phyloP scores from a whole-genome alignment of 2,113 vertebrate species.

The Mormyrus iriodes region DNA sequence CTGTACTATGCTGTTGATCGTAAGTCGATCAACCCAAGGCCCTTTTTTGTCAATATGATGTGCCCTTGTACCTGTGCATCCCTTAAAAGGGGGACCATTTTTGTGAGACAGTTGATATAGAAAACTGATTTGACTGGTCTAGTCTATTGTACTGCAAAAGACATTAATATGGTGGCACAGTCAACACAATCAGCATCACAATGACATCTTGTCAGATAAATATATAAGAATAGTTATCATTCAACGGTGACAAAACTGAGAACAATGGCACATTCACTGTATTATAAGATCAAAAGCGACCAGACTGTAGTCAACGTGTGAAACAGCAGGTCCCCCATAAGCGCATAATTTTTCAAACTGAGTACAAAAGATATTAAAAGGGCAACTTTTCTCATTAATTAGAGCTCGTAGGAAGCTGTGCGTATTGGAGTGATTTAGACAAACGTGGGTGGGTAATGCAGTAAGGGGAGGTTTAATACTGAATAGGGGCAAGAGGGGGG shows the following conservation, averaged over 20 bases:
- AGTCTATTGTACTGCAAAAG: neutral
- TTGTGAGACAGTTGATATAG: neutral
- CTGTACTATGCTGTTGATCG: neutral
- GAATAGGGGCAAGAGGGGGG: neutral
- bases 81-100: neutral
- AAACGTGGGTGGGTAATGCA: slow-evolving; percentile 44
- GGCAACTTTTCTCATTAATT: slow-evolving; percentile 38
- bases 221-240: neutral
- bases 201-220: neutral
- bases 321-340: slow-evolving; percentile 28
- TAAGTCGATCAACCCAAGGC: neutral
- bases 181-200: neutral
- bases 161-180: neutral
- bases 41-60: neutral
- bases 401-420: slow-evolving; percentile 28
- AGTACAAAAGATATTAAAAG: slow-evolving; percentile 37
- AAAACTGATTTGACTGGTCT: neutral
- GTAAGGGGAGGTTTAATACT: neutral
- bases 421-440: slow-evolving; percentile 40
- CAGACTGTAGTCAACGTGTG: slow-evolving; percentile 33
- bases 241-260: neutral
- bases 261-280: neutral
- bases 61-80: neutral
- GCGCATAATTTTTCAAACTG: slow-evolving; percentile 33
- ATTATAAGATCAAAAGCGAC: neutral